These are phyloP conservation scores for Sebastes trivittatus DNA, from an alignment of 2,797 vertebrate genomes.

Conservation along the genomic window DNA sequence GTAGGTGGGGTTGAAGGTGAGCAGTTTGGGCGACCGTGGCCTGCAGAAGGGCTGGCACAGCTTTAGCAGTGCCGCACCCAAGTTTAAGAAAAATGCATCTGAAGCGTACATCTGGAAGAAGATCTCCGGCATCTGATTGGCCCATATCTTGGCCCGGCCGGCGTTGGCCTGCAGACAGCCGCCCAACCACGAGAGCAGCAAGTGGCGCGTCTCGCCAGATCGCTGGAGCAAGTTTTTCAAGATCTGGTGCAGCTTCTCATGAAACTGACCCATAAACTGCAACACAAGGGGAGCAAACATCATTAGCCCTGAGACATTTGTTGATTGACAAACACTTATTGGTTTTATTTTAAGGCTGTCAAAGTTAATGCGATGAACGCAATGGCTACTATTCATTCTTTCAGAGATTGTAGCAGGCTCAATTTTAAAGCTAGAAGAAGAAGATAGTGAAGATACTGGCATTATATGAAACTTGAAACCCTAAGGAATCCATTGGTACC, in stretches of 20 bases:
- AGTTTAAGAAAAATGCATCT: slow-evolving; percentile 95
- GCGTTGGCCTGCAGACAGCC: slow-evolving; percentile 94
- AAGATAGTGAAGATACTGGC: too few relatives aligned
- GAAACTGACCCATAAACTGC: slow-evolving; percentile 97
- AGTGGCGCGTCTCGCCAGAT: slow-evolving; percentile 92
- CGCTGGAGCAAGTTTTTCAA: slow-evolving; percentile 95
- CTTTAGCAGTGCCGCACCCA: slow-evolving; percentile 92
- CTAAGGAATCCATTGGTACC: too few relatives aligned
- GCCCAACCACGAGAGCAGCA: slow-evolving; percentile 95
- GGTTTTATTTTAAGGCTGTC: neutral
- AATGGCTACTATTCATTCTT: too few relatives aligned
- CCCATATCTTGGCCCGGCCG: slow-evolving; percentile 96
- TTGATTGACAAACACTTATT: neutral
- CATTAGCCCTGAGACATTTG: neutral
- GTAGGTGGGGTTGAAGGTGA: slow-evolving; percentile 97
- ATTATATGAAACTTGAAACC: too few relatives aligned
- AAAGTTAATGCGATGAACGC: too few relatives aligned
- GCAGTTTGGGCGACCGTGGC: slow-evolving; percentile 89
- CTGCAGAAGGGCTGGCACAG: slow-evolving; percentile 98
- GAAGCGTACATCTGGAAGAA: slow-evolving; percentile 97
- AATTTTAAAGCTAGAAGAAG: too few relatives aligned
- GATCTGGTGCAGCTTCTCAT: slow-evolving; percentile 95
- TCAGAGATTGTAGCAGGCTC: too few relatives aligned
- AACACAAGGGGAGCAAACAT: slow-evolving; percentile 2
- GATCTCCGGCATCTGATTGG: slow-evolving; percentile 98